Percentiles rank a stretch among this genome's conserved stretches.
phyloP scores from a whole-genome alignment of 2,888 invertebrate species.

The Dryobota labecula region DNA sequence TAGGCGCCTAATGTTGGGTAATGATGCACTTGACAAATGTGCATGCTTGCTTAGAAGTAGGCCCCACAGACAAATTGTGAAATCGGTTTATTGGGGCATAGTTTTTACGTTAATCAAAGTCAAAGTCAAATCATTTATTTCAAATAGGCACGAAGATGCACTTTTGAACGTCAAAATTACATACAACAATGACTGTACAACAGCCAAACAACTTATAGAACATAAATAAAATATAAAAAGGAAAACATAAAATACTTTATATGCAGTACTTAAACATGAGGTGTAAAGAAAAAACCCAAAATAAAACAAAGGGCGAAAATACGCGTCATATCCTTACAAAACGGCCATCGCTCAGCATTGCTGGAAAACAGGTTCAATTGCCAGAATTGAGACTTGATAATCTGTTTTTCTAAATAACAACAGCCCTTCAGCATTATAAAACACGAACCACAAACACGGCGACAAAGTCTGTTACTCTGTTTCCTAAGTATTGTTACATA shows the following conservation, averaged over 20 bases:
- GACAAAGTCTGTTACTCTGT: constrained; percentile 37
- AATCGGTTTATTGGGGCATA: neutral
- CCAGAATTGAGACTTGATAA: neutral
- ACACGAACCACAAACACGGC: constrained; percentile 11
- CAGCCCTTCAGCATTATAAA: constrained; percentile 8
- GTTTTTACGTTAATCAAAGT: neutral
- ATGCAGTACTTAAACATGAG: too few species aligned
- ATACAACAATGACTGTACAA: too few species aligned
- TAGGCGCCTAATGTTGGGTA: neutral
- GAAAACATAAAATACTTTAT: too few species aligned
- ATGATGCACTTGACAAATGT: neutral
- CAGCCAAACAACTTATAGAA: too few species aligned
- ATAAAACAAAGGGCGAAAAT: neutral
- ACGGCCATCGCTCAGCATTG: neutral
- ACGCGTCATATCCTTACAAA: neutral
- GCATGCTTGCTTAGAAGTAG: neutral
- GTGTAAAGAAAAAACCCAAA: too few species aligned
- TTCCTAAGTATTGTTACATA: constrained; percentile 52
- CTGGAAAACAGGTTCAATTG: neutral
- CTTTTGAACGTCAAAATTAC: too few species aligned
- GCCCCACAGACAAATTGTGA: neutral
- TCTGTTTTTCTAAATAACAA: neutral
- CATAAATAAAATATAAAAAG: too few species aligned
- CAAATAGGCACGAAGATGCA: too few species aligned
- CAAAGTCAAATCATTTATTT: too few species aligned